Percentiles rank a stretch among this genome's conserved stretches.
Conservation (phyloP, 1,140 invertebrate species). For the Alviniconcha marisindica region DNA sequence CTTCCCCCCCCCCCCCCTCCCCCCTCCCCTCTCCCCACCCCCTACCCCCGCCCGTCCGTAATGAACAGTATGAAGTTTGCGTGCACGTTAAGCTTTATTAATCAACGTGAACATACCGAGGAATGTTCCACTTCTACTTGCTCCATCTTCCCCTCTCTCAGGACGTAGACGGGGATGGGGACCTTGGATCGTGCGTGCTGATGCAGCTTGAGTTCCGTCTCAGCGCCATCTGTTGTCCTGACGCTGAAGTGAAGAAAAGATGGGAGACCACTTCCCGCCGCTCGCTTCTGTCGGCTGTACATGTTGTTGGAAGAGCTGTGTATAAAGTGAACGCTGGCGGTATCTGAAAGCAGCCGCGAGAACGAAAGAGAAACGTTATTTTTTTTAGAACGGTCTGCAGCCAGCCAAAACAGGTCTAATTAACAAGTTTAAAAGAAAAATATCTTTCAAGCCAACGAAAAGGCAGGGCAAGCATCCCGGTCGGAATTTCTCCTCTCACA, state of each 20-base stretch:
- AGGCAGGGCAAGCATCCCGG: not conserved
- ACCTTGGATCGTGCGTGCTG: not conserved
- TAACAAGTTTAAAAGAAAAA: too few relatives aligned
- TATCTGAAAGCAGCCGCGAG: not conserved
- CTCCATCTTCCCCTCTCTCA: not conserved
- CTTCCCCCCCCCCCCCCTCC: too few relatives aligned
- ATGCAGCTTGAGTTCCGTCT: not conserved
- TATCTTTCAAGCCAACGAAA: too few relatives aligned
- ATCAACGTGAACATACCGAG: too few relatives aligned
- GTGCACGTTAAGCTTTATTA: too few relatives aligned
- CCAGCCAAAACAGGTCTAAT: too few relatives aligned
- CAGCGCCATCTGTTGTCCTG: conserved; percentile 7
- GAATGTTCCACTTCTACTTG: not conserved
- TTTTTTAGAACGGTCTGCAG: too few relatives aligned
- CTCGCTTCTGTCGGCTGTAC: not conserved
- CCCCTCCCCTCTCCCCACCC: too few relatives aligned
- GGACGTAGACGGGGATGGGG: not conserved
- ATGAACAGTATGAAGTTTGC: too few relatives aligned
- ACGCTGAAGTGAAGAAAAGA: not conserved
- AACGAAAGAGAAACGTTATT: not conserved
- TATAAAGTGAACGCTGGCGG: not conserved
- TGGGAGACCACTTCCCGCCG: not conserved
- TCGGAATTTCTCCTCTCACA: not conserved
- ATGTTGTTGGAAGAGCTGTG: too few relatives aligned
- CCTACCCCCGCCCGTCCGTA: too few relatives aligned